Evolutionary conservation across 1,140 invertebrate genomes (phyloP), one percentile per base, ranked within the genome.

Genomic region (Drosophila sulfurigaster): DNA sequence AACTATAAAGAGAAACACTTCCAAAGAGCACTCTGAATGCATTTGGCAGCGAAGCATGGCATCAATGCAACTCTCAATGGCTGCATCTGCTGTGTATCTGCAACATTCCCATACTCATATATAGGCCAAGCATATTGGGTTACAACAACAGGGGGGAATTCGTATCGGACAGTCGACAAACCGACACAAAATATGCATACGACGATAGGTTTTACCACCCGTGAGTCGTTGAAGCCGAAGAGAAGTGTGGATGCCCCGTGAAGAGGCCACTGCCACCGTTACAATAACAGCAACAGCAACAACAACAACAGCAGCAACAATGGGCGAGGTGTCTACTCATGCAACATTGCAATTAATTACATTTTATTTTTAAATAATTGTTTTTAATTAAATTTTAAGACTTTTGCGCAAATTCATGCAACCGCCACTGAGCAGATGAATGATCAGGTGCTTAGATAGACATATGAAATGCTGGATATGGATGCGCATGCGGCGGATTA

Each of bases 301-400:
- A 35, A n/a, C 56, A 43, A 35, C 68, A 43, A 13, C 69, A 78
- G 28, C 60, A 71, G n/a, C 64, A 74, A 41, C 48, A 57, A 66
- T 43, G 20, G 38, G 45, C 56, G 66, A 75, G 80, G 65, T 83
- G 80, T 83, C 77, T 78, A 88, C 83, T 87, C 83, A 87, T 87
- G 83, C 83, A 87, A 87, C 81, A 87, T 87, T 87, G 83, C 83
- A 83, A 87, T 87, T 87, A 87, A 87, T 87, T 87, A 87, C 83
- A 80, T 88, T 88, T 87, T 87, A 87, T 87, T 87, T 87, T 89
- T 80, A 83, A 88, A 87, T 83, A 87, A 87, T 88, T 89, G 85
- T 88, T 88, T 87, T 87, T 88, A 87, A 87, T 87, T 87, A 88
- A 87, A 88, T 83, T 83, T 89, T 71, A 78, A 79, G 63, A 78